Evolutionary conservation across 2,797 vertebrate genomes (phyloP).

Genomic region (Garrulus glandarius): DNA sequence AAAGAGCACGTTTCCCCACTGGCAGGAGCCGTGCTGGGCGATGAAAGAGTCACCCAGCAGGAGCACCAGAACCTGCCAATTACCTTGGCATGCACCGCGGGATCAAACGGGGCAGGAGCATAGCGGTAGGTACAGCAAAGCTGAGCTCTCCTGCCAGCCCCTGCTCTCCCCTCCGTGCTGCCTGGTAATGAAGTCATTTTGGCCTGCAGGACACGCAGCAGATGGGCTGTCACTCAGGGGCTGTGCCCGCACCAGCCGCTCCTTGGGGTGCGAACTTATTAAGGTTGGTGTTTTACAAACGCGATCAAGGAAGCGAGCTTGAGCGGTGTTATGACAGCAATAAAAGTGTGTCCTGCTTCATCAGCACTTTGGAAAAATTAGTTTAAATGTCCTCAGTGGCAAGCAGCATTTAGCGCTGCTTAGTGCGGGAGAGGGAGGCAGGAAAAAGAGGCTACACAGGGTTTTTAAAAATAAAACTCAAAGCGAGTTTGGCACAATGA

Average conservation of each 20-base stretch:
- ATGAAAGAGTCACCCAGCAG: background rate
- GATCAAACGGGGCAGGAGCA: background rate
- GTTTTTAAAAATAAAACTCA: conserved; percentile 45
- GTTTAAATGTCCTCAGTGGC: conserved; percentile 18
- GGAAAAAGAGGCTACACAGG: background rate
- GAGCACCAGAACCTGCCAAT: background rate
- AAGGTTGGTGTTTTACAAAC: background rate
- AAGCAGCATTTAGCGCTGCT: conserved; percentile 33
- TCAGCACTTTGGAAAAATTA: conserved; percentile 61
- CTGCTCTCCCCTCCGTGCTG: background rate
- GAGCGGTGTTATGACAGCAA: conserved; percentile 12
- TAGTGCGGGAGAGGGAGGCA: background rate
- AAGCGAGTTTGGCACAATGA: background rate
- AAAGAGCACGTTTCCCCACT: background rate
- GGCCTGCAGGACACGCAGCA: background rate
- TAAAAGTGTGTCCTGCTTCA: conserved; percentile 29
- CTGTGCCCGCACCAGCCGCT: background rate
- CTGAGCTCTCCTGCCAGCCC: background rate
- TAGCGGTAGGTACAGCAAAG: background rate
- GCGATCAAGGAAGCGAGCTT: background rate
- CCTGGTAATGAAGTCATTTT: conserved; percentile 25
- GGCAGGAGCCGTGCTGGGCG: background rate
- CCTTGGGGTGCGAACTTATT: background rate
- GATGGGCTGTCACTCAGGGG: conserved; percentile 18
- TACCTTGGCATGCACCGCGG: background rate